Evolutionary conservation across 2,113 vertebrate genomes (phyloP), one percentile per base, ranked within the genome.

Genomic region (Limnothrissa miodon): DNA sequence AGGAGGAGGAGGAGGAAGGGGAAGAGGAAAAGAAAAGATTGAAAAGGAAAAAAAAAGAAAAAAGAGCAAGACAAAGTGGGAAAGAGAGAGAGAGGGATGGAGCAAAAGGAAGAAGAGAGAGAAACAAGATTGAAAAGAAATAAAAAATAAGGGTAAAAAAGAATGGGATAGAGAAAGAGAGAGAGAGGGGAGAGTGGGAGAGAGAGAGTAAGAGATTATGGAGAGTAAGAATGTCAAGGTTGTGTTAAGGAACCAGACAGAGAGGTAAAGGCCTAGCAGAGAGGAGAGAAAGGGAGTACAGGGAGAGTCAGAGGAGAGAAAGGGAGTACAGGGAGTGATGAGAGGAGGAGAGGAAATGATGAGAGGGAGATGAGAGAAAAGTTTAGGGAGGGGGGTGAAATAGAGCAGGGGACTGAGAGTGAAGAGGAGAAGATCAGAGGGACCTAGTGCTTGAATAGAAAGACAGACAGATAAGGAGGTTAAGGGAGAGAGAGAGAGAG

Each of bases 11-110:
- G 66, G 42, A 36, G 39, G 25, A 66, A 4, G 29, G 80, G 78
- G 87, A 80, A 89, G 86, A 87, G 83, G 83, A 53, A 83, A 44
- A 78, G 78, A 87, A 81, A 87, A 42, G 42, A 42, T 42, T 42
- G 42, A 42, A 42, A 42, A 42, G 42, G 6, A 42, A 42, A 4
- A 42, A 42, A 42, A 42, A 42, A 42, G 6, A 42, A 42, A 4
- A 42, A 42, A 42, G 42, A 42, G 42, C 6, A 42, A 42, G 6
- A 42, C 2, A 42, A 6, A 42, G 42, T 42, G 42, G 42, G 85
- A 89, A 93, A 89, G 90, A 91, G 80, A 53, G 10, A 48, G 46
- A 48, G 19, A 21, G 17, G 21, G 51, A 56, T 19, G 6, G 15
- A 21, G 5, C 4, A 21, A 19, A 53, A 44, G 11, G 19, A 53